Conservation (phyloP, 2,797 vertebrate genomes). For the Periophthalmus magnuspinnatus region DNA sequence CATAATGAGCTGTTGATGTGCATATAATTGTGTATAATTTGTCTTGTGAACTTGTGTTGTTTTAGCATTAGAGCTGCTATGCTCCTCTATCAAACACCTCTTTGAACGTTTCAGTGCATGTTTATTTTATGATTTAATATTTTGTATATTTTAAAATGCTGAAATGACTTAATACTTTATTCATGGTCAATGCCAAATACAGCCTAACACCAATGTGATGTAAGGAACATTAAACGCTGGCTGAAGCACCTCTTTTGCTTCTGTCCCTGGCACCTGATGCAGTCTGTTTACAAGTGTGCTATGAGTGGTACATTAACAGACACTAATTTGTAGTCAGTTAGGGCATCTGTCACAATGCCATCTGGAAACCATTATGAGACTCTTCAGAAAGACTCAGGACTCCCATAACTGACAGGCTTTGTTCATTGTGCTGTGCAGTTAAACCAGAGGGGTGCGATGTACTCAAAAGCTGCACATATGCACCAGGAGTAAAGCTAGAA, state of each 20-base stretch:
- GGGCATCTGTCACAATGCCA: slow-evolving; percentile 75
- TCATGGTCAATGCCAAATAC: too few relatives aligned
- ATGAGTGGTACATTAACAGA: slow-evolving; percentile 71
- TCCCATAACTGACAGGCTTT: slow-evolving; percentile 66
- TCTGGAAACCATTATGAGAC: slow-evolving; percentile 71
- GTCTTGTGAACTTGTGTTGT: not conserved
- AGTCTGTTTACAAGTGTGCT: slow-evolving; percentile 62
- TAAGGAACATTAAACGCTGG: too few relatives aligned
- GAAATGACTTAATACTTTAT: not conserved
- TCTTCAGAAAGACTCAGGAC: slow-evolving; percentile 57
- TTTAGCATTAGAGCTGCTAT: not conserved
- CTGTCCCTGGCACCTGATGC: slow-evolving; percentile 30
- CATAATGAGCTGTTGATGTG: slow-evolving; percentile 14
- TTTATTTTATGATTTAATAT: not conserved
- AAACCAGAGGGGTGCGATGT: slow-evolving; percentile 39
- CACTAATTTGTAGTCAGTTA: slow-evolving; percentile 72
- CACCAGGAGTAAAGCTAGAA: not conserved
- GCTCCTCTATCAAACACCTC: not conserved
- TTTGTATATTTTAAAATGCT: not conserved
- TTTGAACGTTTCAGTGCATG: not conserved
- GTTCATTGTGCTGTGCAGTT: slow-evolving; percentile 75
- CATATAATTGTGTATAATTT: slow-evolving; percentile 7
- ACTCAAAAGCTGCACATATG: not conserved
- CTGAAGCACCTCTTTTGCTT: not conserved
- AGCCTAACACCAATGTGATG: too few relatives aligned